Conservation (phyloP, 2,113 vertebrate genomes). For the Sceloporus tristichus region DNA sequence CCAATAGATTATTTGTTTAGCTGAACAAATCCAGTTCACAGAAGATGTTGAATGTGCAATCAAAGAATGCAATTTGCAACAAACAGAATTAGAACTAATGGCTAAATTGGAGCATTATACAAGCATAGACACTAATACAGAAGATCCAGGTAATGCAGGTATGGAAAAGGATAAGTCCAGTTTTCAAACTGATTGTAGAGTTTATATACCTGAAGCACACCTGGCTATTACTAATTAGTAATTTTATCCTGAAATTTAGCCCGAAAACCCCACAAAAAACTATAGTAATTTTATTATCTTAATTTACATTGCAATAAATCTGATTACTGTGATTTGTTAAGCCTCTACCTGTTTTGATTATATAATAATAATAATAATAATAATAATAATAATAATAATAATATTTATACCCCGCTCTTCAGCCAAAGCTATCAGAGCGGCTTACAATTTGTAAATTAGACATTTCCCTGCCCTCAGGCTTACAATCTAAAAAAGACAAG, state of each 20-base stretch:
- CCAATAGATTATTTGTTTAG: slow-evolving; percentile 90
- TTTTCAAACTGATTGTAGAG: background rate
- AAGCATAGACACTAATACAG: slow-evolving; percentile 80
- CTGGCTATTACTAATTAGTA: background rate
- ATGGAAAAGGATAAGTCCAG: slow-evolving; percentile 24
- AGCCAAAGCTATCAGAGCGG: too few relatives aligned
- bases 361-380: background rate
- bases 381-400: too few relatives aligned
- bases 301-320: background rate
- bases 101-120: slow-evolving; percentile 94
- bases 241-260: background rate
- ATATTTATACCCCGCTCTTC: too few relatives aligned
- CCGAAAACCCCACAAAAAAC: too few relatives aligned
- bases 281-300: background rate
- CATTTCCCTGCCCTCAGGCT: too few relatives aligned
- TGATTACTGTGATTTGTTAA: background rate
- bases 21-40: slow-evolving; percentile 97
- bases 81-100: slow-evolving; percentile 87
- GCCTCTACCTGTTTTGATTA: background rate
- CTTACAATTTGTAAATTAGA: too few relatives aligned
- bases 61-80: slow-evolving; percentile 84
- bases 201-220: background rate
- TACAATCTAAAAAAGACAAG: too few relatives aligned
- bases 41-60: slow-evolving; percentile 92
- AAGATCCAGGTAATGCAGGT: slow-evolving; percentile 82